Base-by-base conservation (phyloP, 2,797 vertebrate species). In the Distichodus sexfasciatus region DNA sequence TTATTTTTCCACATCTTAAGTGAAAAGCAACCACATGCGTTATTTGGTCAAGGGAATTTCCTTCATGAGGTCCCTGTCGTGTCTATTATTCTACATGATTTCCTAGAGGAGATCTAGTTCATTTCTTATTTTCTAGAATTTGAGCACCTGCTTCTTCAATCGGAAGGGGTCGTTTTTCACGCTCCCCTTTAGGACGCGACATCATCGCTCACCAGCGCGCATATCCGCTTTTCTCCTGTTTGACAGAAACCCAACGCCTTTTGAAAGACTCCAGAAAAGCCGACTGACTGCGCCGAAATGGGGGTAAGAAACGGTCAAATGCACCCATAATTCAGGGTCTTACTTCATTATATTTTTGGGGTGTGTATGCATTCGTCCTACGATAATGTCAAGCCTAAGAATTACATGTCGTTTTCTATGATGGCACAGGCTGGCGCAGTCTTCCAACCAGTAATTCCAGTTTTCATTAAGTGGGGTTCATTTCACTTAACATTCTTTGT, bases 251-350 rank as follows among this genome's bases (percentile, higher is more conserved):
- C 54, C 36, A 61, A 67, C 76, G n/a, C 71, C 53, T 72, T 29
- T 41, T 77, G 70, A 77, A 75, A 76, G 31, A 62, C 60, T 38
- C 79, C 84, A 78, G 77, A 73, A 69, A 87, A 71, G 43, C 76
- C 72, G 78, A 85, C 78, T 80, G 76, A 87, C 79, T 73, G 76
- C 84, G 77, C 66, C 77, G 72, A 84, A 58, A 91, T 91, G 90
- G 90, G 90, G 89, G 90, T 91, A 88, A 91, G 89, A 55, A 31
- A 15, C 24, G 43, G 24, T 21, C 64, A n/a, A n/a, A n/a, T n/a
- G n/a, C n/a, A n/a, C n/a, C n/a, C n/a, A n/a, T n/a, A n/a, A n/a
- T n/a, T n/a, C n/a, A n/a, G n/a, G n/a, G 23, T 4, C 23, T 4
- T 35, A n/a, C 28, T 24, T 41, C 0, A 17, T 1, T 5, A 24